Conservation (phyloP, 30 jellyfish, hydroid and myxozoan species). For the Hydractinia echinata region DNA sequence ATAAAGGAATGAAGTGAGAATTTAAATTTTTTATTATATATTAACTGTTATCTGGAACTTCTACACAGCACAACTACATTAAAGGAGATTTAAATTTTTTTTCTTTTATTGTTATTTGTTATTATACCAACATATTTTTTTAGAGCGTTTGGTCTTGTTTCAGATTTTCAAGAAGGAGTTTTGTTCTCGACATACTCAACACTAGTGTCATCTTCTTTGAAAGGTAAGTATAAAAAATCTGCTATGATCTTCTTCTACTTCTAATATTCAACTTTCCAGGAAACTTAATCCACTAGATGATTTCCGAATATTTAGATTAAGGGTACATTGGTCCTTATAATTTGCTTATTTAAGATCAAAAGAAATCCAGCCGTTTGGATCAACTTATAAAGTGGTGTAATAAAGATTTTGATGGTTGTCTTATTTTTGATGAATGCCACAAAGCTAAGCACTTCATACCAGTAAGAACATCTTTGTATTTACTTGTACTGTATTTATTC, state of each 20-base stretch:
- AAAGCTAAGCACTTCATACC: conserved; percentile 92
- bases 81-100: background rate
- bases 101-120: background rate
- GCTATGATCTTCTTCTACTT: too few species aligned
- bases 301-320: too few species aligned
- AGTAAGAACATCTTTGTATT: conserved; percentile 22
- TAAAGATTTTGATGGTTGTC: conserved; percentile 77
- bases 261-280: too few species aligned
- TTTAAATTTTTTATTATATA: background rate
- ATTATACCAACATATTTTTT: background rate
- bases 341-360: conserved; percentile 2
- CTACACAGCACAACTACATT: background rate
- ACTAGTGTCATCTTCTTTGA: conserved; percentile 62
- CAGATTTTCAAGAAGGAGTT: conserved; percentile 85
- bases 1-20: conserved; percentile 60
- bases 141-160: conserved; percentile 78
- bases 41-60: too few species aligned
- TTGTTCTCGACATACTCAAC: conserved; percentile 86
- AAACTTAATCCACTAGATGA: too few species aligned
- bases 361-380: conserved; percentile 64
- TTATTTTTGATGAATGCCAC: conserved; percentile 89
- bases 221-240: conserved; percentile 34
- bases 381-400: conserved; percentile 92
- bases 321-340: background rate
- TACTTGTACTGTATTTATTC: background rate